Evolutionary conservation across 2,113 vertebrate genomes (phyloP).

Genomic region (Phalacrocorax brasilianus): DNA sequence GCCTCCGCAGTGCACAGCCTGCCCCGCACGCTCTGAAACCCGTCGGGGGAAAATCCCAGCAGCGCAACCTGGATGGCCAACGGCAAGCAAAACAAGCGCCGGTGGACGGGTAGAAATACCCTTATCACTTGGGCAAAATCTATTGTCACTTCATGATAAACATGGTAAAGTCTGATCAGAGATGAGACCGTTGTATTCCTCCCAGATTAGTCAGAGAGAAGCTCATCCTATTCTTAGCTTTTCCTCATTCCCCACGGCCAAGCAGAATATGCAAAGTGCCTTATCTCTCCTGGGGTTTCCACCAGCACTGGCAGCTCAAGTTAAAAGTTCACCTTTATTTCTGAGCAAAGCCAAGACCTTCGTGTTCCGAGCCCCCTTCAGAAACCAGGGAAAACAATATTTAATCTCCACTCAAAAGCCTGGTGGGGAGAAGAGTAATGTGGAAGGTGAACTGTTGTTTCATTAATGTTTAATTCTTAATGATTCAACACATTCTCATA

Average conservation of each 20-base stretch:
- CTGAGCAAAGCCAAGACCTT: not conserved
- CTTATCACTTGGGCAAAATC: not conserved
- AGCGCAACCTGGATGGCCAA: not conserved
- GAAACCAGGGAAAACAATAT: not conserved
- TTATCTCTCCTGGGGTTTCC: not conserved
- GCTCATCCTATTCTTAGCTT: not conserved
- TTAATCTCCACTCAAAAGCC: not conserved
- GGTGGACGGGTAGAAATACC: accelerated
- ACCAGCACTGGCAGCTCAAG: not conserved
- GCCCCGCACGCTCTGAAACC: not conserved
- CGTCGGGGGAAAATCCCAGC: not conserved
- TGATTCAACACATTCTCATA: not conserved
- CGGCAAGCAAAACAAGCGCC: accelerated
- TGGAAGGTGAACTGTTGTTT: not conserved
- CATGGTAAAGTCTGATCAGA: not conserved
- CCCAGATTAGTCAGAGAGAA: not conserved
- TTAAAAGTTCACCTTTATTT: not conserved
- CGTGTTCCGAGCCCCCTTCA: not conserved
- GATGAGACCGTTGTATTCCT: not conserved
- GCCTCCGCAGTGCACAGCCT: not conserved
- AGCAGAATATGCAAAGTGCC: not conserved
- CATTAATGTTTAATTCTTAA: not conserved
- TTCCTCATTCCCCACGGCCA: constrained; percentile 18
- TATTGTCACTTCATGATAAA: not conserved
- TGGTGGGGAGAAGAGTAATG: not conserved